A percentile compares a stretch with the other conserved stretches of the same genome.
phyloP scores from a whole-genome alignment of 2,797 vertebrate genomes.

The Orientallactaga sibirica region DNA sequence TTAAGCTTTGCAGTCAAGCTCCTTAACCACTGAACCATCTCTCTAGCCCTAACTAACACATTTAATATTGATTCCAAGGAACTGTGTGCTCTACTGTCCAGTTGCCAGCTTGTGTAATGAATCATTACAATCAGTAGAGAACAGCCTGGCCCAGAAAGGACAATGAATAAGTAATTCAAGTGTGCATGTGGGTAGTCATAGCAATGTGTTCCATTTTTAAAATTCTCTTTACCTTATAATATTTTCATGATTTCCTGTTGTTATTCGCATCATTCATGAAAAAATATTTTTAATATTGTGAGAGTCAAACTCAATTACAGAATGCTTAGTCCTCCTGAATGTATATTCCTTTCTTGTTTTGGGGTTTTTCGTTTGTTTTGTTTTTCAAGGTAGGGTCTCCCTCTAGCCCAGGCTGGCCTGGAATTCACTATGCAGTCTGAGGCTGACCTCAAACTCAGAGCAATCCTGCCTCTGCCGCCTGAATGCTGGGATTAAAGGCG shows the following conservation, averaged over 20 bases:
- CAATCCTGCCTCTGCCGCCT: no score
- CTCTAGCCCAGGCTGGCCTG: no score
- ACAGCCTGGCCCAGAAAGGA: neutral
- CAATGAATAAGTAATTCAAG: neutral
- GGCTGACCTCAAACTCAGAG: no score
- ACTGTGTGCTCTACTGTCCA: neutral
- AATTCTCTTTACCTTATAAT: conserved; percentile 55
- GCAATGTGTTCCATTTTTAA: conserved; percentile 27
- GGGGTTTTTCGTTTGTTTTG: no score
- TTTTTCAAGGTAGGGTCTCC: no score
- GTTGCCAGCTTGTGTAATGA: neutral
- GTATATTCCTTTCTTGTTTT: conserved; percentile 13
- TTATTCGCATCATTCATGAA: conserved; percentile 25
- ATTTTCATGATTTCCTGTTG: conserved; percentile 32
- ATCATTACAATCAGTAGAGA: neutral
- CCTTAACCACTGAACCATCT: no score
- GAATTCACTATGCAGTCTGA: no score
- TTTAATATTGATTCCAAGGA: neutral
- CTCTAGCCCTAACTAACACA: neutral
- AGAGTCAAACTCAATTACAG: conserved; percentile 47
- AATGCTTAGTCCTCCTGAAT: conserved; percentile 40
- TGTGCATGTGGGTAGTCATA: neutral
- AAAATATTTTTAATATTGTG: conserved; percentile 44
- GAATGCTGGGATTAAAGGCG: no score
- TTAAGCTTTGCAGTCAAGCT: no score